Conservation (phyloP, 2,888 invertebrate species). For the Cabera pusaria region DNA sequence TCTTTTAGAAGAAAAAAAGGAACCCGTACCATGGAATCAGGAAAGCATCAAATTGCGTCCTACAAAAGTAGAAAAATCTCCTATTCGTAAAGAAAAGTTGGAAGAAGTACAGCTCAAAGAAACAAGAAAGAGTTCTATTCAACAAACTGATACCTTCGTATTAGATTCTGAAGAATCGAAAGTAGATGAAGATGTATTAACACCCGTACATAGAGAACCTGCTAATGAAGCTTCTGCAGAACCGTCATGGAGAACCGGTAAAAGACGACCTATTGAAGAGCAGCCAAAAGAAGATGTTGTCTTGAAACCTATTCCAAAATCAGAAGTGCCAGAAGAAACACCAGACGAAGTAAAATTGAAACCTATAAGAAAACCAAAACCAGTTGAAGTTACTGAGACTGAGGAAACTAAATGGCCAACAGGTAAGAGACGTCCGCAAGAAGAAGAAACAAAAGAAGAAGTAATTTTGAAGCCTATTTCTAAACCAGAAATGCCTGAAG, state of each 20-base stretch:
- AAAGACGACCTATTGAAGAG: constrained; percentile 38
- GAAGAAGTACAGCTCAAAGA: constrained; percentile 70
- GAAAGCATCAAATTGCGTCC: constrained; percentile 85
- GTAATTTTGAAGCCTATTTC: background rate
- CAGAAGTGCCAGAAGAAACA: constrained; percentile 52
- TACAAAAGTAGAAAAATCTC: constrained; percentile 81
- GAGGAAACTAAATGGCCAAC: constrained; percentile 40
- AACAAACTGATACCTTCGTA: constrained; percentile 56
- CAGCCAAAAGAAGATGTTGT: constrained; percentile 34
- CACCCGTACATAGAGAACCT: constrained; percentile 33
- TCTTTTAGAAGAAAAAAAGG: constrained; percentile 46
- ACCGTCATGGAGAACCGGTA: constrained; percentile 43
- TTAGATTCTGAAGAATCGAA: constrained; percentile 64
- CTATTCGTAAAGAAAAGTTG: constrained; percentile 79
- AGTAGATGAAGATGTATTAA: constrained; percentile 17
- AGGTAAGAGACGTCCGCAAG: constrained; percentile 26
- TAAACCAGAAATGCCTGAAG: constrained; percentile 24
- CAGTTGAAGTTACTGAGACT: constrained; percentile 67
- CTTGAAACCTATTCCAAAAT: constrained; percentile 67
- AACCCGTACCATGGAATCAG: constrained; percentile 83
- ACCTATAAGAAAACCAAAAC: constrained; percentile 39
- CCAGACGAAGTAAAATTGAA: constrained; percentile 56
- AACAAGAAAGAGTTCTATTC: constrained; percentile 61
- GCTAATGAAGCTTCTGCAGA: constrained; percentile 37
- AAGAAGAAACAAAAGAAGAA: constrained; percentile 1